Evolutionary conservation across 2,113 vertebrate genomes (phyloP), one percentile per base, ranked within the genome.

Genomic region (Entomyzon cyanotis): DNA sequence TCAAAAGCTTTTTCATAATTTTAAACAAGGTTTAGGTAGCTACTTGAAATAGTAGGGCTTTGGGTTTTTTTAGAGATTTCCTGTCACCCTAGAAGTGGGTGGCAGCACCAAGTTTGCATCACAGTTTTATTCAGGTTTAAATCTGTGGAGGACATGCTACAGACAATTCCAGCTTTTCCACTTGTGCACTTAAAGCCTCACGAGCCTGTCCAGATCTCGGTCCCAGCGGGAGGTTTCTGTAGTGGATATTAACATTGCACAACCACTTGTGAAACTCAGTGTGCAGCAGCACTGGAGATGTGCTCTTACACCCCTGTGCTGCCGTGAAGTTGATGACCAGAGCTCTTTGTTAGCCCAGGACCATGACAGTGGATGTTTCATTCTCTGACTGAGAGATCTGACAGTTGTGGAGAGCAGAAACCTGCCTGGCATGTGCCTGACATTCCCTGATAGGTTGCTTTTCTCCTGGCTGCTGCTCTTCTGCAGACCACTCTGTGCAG

Each of bases 341-440:
- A 50, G 11, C 39, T 67, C 33, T 33, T 28, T n/a, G 19, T 58
- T 52, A 67, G 50, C 67, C 42, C 50, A 58, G 60, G 42, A 30
- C 70, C 15, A 16, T 0, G 30, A 6, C 49, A 50, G 68, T 6
- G 27, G 42, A 10, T 3, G 2, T 56, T 50, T 69, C 0, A 0
- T 35, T 31, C 44, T 84, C 50, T 65, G 21, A 23, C 16, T 41
- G 69, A n/a, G 50, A 41, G 37, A 56, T 62, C 21, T 33, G 69
- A 63, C 46, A 47, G 31, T 18, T 6, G 5, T 65, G 65, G 3
- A 2, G 18, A 33, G 68, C 69, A 74, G 56, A 52, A 85, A 64
- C 75, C 49, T 82, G 56, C 56, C 75, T 31, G 67, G 37, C 46
- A 35, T 3, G 15, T 69, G 24, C 64, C 59, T 11, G 44, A 6